A percentile compares a stretch with the other conserved stretches of the same genome.
Conservation (phyloP, 2,797 vertebrate genomes). For the Echiichthys vipera region DNA sequence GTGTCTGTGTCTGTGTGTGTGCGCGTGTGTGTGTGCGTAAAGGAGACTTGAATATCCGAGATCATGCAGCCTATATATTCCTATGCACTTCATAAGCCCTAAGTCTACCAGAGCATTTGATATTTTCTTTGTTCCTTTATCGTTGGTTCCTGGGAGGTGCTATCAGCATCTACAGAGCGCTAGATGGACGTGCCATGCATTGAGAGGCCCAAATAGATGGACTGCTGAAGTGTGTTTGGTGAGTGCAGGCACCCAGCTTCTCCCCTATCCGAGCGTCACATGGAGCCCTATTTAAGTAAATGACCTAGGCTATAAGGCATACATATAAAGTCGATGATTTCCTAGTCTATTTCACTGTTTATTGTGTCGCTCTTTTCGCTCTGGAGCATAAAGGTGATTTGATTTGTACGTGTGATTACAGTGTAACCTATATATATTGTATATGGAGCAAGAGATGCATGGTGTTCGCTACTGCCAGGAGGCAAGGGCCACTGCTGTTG, state of each 20-base stretch:
- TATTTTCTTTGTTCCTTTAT: constrained; percentile 81
- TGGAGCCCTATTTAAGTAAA: constrained; percentile 73
- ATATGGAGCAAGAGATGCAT: constrained; percentile 42
- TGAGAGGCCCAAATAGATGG: constrained; percentile 66
- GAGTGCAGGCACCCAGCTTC: constrained; percentile 51
- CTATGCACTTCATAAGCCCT: constrained; percentile 55
- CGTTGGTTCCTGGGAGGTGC: constrained; percentile 71
- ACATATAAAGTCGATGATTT: constrained; percentile 71
- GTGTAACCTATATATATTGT: constrained; percentile 43
- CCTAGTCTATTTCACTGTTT: constrained; percentile 67
- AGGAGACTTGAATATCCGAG: constrained; percentile 31
- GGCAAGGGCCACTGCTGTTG: constrained; percentile 52
- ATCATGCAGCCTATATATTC: constrained; percentile 38
- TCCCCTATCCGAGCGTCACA: constrained; percentile 60
- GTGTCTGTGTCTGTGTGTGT: neutral
- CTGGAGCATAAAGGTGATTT: constrained; percentile 70
- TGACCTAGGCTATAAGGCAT: constrained; percentile 62
- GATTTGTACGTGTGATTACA: constrained; percentile 77
- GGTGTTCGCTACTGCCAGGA: constrained; percentile 58
- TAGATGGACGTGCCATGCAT: constrained; percentile 72
- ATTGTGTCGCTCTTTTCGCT: constrained; percentile 55
- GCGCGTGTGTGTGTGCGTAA: constrained; percentile 14
- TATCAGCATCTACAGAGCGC: constrained; percentile 66
- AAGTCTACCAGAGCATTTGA: constrained; percentile 70
- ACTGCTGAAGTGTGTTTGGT: constrained; percentile 65